These are phyloP conservation scores for Cephus rjabovi DNA, from an alignment of 2,888 invertebrate genomes.

Conservation along the genomic window DNA sequence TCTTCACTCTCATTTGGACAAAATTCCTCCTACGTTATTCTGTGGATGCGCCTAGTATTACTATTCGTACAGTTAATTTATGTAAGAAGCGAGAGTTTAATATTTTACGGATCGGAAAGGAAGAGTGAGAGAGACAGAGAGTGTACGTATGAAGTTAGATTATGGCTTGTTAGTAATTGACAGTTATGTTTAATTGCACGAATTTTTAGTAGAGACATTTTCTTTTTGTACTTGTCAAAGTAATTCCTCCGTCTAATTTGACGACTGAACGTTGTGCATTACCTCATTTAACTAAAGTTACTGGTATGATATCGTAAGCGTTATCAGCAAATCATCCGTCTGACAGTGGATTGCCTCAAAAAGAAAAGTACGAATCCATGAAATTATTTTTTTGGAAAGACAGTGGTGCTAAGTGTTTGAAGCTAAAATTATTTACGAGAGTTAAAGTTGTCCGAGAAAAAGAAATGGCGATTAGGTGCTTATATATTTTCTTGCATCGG, in stretches of 20 bases:
- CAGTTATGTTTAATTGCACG: slow-evolving; percentile 9
- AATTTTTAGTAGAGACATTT: not conserved
- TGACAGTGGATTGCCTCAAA: slow-evolving; percentile 57
- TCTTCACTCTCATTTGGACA: slow-evolving; percentile 30
- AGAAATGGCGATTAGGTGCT: slow-evolving; percentile 45
- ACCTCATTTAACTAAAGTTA: slow-evolving; percentile 62
- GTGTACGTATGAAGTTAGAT: slow-evolving; percentile 26
- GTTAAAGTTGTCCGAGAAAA: slow-evolving; percentile 40
- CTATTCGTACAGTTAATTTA: slow-evolving; percentile 44
- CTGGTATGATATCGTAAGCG: slow-evolving; percentile 47
- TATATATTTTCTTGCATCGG: slow-evolving; percentile 47
- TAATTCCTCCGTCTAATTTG: slow-evolving; percentile 45
- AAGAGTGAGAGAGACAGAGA: not conserved
- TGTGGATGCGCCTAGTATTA: slow-evolving; percentile 57
- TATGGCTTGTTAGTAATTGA: slow-evolving; percentile 40
- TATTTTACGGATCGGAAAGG: not conserved
- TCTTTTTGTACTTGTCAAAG: slow-evolving; percentile 40
- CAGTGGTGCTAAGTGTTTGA: slow-evolving; percentile 52
- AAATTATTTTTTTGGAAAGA: slow-evolving; percentile 48
- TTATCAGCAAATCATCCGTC: slow-evolving; percentile 58
- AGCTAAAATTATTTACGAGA: slow-evolving; percentile 39
- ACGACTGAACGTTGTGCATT: slow-evolving; percentile 57
- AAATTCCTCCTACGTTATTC: slow-evolving; percentile 52
- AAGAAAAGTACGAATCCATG: slow-evolving; percentile 35
- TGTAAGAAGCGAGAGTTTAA: slow-evolving; percentile 40